Base-by-base conservation (phyloP, 2,113 vertebrate genomes). In the Amblyornis subalaris region DNA sequence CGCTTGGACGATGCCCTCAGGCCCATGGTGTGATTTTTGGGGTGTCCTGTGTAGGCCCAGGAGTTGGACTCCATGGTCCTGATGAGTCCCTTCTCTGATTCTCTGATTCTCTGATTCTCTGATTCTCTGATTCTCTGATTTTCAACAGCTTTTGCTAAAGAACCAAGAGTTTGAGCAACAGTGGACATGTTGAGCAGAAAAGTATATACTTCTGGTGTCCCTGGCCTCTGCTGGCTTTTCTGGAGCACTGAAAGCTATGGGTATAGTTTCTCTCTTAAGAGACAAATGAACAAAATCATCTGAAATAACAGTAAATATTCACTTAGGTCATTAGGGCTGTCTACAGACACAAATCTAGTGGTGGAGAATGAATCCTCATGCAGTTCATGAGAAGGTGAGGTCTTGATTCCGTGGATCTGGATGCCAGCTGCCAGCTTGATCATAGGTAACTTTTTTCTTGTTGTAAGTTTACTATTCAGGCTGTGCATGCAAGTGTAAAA, bases 381-480 rank as follows among this genome's bases (percentile, higher is more conserved):
- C 23, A 69, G 29, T 13, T 38, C 22, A 72, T 5, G 3, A 70
- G 61, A 20, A 3, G 4, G 10, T 0, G 1, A 81, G 4, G 10
- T 67, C 26, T n/a, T 83, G 12, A 19, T 70, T 67, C 51, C 8
- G 1, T 40, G 7, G 4, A 3, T 74, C 51, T 4, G 5, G 14
- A 38, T 60, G 60, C 16, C 6, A 24, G 16, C 16, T 62, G 17
- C 18, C 3, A 57, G 18, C 40, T 66, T 77, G 38, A n/a, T 35
- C 7, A 9, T 1, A 69, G 45, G 61, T 57, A 91, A 89, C 57
- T 74, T 96, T 96, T 77, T 66, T 26, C 53, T 31, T n/a, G 3
- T 26, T 85, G 12, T 50, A 66, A 90, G 67, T 93, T 96, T 48
- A 14, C 21, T 72, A 1, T 85, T 83, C 36, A 65, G 72, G 38